Base-by-base conservation (phyloP, 2,888 invertebrate genomes). In the Slavum lentiscoides region DNA sequence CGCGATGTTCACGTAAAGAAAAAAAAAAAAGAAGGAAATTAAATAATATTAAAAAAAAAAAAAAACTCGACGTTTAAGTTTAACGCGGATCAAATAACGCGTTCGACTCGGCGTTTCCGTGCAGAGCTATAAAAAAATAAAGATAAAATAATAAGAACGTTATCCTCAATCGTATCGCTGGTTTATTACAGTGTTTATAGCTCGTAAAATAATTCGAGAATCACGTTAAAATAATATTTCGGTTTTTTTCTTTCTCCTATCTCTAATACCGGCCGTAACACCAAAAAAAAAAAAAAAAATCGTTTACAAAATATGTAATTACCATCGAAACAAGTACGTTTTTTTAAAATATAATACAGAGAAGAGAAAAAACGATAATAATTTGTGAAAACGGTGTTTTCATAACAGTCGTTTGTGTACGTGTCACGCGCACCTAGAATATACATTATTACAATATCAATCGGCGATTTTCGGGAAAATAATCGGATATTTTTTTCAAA, bases 161-260 rank as follows among this genome's bases (percentile, higher is more conserved):
- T 70, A 70, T 62, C 62, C 30, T 37, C 15, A 64, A 64, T 23
- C 49, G 19, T n/a, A 62, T 49, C 13, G 19, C 17, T 19, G 55
- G 13, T 7, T 6, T 53, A 49, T 68, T 62, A 30, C 30, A 30
- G 30, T 30, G 30, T 30, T 2, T 30, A 30, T 49, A 62, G 13
- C n/a, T 9, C 11, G 17, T 74, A 64, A 55, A 64, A 74, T 74
- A 21, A 74, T 64, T 74, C 62, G 53, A 53, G 62, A 2, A 5
- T 53, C 0, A 62, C n/a, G 53, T 43, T n/a, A n/a, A 64, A 17
- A n/a, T 37, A 73, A 73, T 59, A 30, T 2, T 30, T 30, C 30
- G 30, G 49, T 49, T 61, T 73, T 37, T 17, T 72, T 43, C 59
- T 72, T 39, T 72, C 3, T 11, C 30, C 30, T 30, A 30, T 30